Evolutionary conservation across 2,113 vertebrate species (phyloP).

Genomic region (Eidolon helvum): DNA sequence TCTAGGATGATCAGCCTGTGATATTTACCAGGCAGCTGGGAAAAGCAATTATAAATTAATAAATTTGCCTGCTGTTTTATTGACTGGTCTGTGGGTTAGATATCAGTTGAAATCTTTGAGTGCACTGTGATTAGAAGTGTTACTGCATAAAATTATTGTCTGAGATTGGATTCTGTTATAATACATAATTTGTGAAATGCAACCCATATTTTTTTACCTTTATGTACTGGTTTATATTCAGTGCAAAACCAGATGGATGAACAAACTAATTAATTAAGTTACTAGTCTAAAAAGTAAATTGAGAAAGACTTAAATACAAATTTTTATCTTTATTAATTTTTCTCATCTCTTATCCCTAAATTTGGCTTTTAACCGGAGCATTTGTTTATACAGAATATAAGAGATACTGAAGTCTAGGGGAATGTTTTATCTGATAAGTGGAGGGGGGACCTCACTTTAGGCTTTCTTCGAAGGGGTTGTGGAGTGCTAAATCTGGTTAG

Average conservation of each 20-base stretch:
- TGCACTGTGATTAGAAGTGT: not conserved
- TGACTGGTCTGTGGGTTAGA: not conserved
- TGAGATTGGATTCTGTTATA: constrained; percentile 1
- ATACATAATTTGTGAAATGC: not conserved
- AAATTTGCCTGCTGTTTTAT: not conserved
- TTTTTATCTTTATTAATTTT: constrained; percentile 38
- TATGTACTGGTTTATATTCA: not conserved
- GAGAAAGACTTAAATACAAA: not conserved
- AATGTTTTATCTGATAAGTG: not conserved
- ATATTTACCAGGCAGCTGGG: not conserved
- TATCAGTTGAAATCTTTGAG: not conserved
- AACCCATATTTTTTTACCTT: not conserved
- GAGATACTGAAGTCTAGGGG: not conserved
- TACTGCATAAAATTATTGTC: not conserved
- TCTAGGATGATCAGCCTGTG: not conserved
- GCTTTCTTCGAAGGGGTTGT: not conserved
- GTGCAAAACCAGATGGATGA: not conserved
- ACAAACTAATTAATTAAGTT: not conserved
- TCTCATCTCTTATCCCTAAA: not conserved
- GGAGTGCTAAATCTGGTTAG: not conserved
- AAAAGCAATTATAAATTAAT: constrained; percentile 12
- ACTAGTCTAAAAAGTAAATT: constrained; percentile 25
- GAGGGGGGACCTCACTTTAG: not conserved
- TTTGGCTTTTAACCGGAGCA: not conserved
- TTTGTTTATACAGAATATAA: constrained; percentile 8